Evolutionary conservation across 2,888 invertebrate genomes (phyloP).

Genomic region (Saturnia japonica): DNA sequence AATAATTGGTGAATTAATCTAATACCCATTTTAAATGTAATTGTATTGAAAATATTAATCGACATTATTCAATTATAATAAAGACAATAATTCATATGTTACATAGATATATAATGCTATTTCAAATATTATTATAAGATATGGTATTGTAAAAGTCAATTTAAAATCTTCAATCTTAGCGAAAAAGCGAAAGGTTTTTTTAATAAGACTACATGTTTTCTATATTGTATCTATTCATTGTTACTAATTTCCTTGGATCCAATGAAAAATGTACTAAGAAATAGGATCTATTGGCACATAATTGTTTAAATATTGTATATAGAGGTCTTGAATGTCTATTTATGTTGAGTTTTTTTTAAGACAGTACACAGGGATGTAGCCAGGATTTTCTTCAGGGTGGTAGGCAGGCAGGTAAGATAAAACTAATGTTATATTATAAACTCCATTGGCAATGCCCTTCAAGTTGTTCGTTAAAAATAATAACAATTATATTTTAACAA

Average conservation of each 20-base stretch:
- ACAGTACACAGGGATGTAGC: too few relatives aligned
- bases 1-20: background rate
- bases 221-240: background rate
- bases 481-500: too few relatives aligned
- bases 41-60: background rate
- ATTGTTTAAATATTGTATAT: background rate
- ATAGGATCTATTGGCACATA: background rate
- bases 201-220: background rate
- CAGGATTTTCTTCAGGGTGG: too few relatives aligned
- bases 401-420: too few relatives aligned
- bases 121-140: constrained; percentile 1
- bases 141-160: constrained; percentile 11
- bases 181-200: background rate
- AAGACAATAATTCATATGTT: constrained; percentile 49
- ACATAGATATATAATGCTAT: constrained; percentile 10
- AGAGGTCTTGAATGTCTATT: background rate
- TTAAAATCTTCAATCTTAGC: background rate
- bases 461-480: too few relatives aligned
- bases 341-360: background rate
- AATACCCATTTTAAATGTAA: background rate
- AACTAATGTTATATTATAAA: too few relatives aligned
- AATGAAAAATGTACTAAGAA: background rate
- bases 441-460: too few relatives aligned
- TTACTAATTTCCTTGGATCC: background rate
- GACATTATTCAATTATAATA: constrained; percentile 42